Percentiles rank a stretch among this genome's conserved stretches.
These are phyloP conservation scores for Tipula helvola DNA, from an alignment of 2,888 invertebrate genomes.

Conservation along the genomic window DNA sequence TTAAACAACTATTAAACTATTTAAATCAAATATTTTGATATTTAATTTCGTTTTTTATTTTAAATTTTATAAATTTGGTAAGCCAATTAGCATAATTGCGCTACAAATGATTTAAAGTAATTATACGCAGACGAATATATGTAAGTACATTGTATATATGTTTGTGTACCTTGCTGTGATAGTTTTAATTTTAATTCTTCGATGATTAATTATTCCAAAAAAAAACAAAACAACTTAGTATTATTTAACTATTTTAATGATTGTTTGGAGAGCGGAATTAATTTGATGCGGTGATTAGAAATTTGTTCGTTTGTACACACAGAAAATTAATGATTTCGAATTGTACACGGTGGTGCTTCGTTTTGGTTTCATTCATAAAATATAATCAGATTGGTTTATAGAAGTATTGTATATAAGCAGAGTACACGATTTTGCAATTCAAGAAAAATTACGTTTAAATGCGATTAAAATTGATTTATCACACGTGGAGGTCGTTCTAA, in stretches of 20 bases:
- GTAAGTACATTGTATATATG: background rate
- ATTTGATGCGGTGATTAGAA: background rate
- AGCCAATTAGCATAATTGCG: conserved; percentile 4
- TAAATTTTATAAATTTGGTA: background rate
- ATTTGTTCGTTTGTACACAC: background rate
- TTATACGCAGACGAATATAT: background rate
- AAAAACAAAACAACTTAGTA: background rate
- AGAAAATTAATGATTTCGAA: background rate
- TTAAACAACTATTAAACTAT: background rate
- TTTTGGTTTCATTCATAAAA: background rate
- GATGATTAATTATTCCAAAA: background rate
- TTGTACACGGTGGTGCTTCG: background rate
- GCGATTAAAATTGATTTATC: too few relatives aligned
- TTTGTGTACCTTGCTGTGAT: background rate
- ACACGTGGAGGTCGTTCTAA: too few relatives aligned
- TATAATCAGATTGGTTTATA: background rate
- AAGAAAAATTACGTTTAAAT: background rate
- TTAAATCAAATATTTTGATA: background rate
- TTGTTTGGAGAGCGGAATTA: background rate
- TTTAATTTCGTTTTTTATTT: background rate
- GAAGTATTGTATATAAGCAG: background rate
- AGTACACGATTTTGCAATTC: background rate
- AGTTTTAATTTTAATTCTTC: background rate
- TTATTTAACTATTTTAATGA: background rate
- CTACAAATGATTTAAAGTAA: background rate